phyloP scores from a whole-genome alignment of 2,797 vertebrate genomes.

The Emys orbicularis region DNA sequence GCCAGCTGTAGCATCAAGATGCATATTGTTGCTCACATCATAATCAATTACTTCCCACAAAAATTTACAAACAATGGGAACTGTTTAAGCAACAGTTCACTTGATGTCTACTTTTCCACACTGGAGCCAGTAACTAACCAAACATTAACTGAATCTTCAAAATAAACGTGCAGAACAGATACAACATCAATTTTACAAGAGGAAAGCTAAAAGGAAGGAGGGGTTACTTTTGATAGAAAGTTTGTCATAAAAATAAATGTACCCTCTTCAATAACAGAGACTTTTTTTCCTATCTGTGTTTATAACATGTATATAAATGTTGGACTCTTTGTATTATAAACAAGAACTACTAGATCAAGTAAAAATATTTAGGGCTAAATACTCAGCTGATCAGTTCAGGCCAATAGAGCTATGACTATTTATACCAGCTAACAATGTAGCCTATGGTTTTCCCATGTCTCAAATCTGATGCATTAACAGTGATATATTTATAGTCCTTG shows the following conservation, averaged over 20 bases:
- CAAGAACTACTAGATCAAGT: not conserved
- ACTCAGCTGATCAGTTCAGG: not conserved
- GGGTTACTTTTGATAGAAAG: not conserved
- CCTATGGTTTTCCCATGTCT: not conserved
- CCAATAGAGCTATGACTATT: not conserved
- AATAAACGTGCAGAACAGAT: not conserved
- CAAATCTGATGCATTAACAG: not conserved
- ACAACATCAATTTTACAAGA: not conserved
- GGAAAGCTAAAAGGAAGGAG: not conserved
- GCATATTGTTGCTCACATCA: not conserved
- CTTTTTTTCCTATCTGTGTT: not conserved
- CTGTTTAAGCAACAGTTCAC: not conserved
- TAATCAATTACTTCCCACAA: not conserved
- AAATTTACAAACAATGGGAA: not conserved
- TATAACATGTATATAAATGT: not conserved
- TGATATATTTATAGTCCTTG: not conserved
- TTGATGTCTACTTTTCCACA: not conserved
- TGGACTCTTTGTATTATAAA: not conserved
- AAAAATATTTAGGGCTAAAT: not conserved
- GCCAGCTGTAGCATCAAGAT: not conserved
- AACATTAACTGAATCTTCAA: not conserved
- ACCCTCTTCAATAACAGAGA: rapidly evolving
- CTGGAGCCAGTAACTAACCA: not conserved
- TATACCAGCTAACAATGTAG: not conserved
- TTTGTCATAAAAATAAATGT: not conserved